Evolutionary conservation across 23 tunicate species (phyloP).

Genomic region (Halocynthia roretzi): DNA sequence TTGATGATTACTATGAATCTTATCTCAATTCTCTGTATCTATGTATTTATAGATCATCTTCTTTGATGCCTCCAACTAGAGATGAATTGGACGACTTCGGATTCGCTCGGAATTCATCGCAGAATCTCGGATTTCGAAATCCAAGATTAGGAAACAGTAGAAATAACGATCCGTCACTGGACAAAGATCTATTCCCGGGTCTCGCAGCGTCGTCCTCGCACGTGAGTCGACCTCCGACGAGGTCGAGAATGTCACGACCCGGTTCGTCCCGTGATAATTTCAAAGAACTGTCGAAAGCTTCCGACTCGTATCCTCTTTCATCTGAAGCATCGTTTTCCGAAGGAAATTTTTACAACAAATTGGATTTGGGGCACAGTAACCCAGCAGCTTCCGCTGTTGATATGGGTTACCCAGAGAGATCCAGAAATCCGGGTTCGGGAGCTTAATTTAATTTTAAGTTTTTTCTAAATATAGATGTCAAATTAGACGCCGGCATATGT

Average conservation of each 20-base stretch:
- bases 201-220: constrained; percentile 1
- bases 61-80: neutral
- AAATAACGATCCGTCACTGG: neutral
- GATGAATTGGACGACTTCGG: constrained; percentile 11
- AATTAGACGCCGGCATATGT: no score
- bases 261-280: neutral
- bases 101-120: constrained; percentile 4
- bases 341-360: constrained; percentile 21
- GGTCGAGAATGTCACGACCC: constrained; percentile 3
- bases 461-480: neutral
- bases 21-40: neutral
- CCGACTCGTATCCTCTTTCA: neutral
- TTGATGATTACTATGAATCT: neutral
- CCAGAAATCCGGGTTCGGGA: neutral
- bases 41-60: neutral
- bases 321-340: neutral
- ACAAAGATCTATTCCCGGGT: no score
- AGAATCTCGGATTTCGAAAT: neutral
- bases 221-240: constrained; percentile 12
- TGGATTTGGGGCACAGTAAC: constrained; percentile 1
- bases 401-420: neutral
- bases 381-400: neutral
- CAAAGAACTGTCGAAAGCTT: neutral
- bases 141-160: neutral
- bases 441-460: neutral